Evolutionary conservation across 2,113 vertebrate genomes (phyloP), one percentile per base, ranked within the genome.

Genomic region (Poeciliopsis retropinna): DNA sequence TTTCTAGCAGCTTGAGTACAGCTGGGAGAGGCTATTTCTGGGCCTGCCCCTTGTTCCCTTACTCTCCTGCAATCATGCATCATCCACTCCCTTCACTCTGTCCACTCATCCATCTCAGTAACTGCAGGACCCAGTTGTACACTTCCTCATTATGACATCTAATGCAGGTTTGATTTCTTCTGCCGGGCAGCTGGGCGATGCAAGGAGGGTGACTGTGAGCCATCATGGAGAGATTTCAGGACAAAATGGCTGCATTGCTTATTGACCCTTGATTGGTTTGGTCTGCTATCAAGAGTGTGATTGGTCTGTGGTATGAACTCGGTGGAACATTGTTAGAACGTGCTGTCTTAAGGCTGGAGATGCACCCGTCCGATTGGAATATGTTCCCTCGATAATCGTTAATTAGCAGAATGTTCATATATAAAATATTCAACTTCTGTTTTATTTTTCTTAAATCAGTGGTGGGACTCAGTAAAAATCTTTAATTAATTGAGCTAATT

Each of bases 11-110:
- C 83, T 81, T 80, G 85, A 88, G 78, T 91, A 80, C 90, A 91
- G 88, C 91, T 90, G 90, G 88, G 85, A 87, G 86, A 88, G 88
- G 87, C 88, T 92, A 93, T 93, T 91, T 92, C 87, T 90, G 85
- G 88, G 82, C 68, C 78, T 81, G 64, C 84, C 25, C 34, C 81
- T 72, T 44, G 73, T 83, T 87, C 88, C 79, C 76, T 73, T 79
- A 17, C 88, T 87, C 85, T 70, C 90, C 88, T 85, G 90, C 89
- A 91, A 90, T 89, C 88, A 88, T 86, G 87, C 79, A 91, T 91
- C 90, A 88, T 90, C 87, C 89, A 82, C 88, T 89, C 86, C 85
- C 87, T 87, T 90, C 88, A 87, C 85, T 85, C 85, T 89, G 87
- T 82, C 64, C 29, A 51, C 78, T 87, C 87, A 87, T 89, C 85